Conservation (phyloP, 2,888 invertebrate genomes). For the Malachius bipustulatus region DNA sequence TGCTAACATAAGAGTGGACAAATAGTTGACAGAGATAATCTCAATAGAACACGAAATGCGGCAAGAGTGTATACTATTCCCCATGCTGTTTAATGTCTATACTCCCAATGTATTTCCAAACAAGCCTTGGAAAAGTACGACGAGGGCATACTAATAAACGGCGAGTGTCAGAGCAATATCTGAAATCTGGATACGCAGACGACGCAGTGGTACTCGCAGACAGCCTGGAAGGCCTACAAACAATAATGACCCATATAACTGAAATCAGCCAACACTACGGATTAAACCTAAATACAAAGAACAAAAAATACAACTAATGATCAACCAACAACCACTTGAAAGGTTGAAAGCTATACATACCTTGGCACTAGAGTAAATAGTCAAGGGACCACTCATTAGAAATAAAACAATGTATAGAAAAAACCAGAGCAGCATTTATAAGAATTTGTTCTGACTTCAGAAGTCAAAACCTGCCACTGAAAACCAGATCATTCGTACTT, state of each 20-base stretch:
- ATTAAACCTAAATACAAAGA: constrained; percentile 4
- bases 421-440: too few relatives aligned
- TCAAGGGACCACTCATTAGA: too few relatives aligned
- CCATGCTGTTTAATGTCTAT: constrained; percentile 6
- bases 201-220: constrained; percentile 4
- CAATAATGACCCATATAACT: background rate
- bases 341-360: background rate
- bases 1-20: too few relatives aligned
- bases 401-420: too few relatives aligned
- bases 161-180: background rate
- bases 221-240: constrained; percentile 1
- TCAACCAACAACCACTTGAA: constrained; percentile 6
- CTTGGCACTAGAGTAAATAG: constrained; percentile 1
- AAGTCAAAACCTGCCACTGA: too few relatives aligned
- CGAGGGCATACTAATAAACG: constrained; percentile 3
- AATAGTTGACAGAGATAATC: too few relatives aligned
- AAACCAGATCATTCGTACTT: too few relatives aligned
- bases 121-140: background rate
- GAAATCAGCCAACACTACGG: background rate
- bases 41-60: too few relatives aligned
- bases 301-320: constrained; percentile 2
- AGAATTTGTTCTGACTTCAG: too few relatives aligned
- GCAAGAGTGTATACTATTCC: background rate
- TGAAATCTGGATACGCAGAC: constrained; percentile 4
- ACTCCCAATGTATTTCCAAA: constrained; percentile 2